These are phyloP conservation scores for Spilogale gracilis DNA, from an alignment of 2,113 vertebrate genomes.

Conservation along the genomic window DNA sequence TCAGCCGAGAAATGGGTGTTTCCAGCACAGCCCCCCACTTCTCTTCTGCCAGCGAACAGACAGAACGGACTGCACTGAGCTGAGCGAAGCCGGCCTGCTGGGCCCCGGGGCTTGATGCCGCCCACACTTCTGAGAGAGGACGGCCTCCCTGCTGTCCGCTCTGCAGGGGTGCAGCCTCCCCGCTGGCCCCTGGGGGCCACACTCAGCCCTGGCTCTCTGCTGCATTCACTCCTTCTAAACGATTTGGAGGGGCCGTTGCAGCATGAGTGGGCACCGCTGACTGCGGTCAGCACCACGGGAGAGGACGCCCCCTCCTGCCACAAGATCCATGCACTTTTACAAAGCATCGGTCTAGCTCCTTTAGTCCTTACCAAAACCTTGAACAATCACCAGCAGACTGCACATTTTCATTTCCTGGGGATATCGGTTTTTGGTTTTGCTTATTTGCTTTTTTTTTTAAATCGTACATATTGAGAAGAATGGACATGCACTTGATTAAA, in stretches of 20 bases:
- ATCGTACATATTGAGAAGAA: neutral
- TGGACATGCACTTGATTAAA: neutral
- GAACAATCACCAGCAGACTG: neutral
- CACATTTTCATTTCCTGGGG: neutral
- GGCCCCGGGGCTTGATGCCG: accelerated
- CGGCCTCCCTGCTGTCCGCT: neutral
- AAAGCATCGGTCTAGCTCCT: neutral
- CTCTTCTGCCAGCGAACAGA: neutral
- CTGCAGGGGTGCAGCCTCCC: neutral
- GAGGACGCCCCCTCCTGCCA: neutral
- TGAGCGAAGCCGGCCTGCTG: accelerated
- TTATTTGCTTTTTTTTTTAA: neutral
- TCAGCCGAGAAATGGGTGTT: neutral
- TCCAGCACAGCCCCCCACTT: neutral
- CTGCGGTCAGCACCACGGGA: accelerated
- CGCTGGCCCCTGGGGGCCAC: no score
- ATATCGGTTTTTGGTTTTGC: neutral
- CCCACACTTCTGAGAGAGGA: neutral
- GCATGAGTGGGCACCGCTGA: no score
- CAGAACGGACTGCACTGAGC: accelerated
- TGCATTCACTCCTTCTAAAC: neutral
- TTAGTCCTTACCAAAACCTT: neutral
- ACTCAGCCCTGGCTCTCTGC: accelerated
- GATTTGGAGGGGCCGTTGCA: neutral
- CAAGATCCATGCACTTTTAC: accelerated